Base-by-base conservation (phyloP, 35 echinoderm and acorn worm species). In the Patiria miniata region DNA sequence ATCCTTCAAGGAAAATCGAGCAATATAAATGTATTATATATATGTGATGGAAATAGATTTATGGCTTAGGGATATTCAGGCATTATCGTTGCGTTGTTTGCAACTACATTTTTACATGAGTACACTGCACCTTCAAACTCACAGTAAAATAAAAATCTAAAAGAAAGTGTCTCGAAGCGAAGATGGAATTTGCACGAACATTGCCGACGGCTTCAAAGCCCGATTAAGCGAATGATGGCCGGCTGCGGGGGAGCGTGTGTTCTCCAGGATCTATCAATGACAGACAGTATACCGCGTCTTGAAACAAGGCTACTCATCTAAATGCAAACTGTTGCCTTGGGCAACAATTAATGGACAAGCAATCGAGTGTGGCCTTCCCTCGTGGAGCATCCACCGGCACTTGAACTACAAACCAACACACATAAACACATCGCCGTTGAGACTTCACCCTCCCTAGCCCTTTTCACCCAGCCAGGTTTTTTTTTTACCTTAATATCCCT, bases 331-430 rank as follows among this genome's bases (percentile, higher is more conserved):
- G 29, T 16, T 32, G 65, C 65, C 65, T 30, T 36, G 16, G 29
- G 65, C 65, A 23, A 73, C 65, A 73, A 73, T 73, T 73, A 73
- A 73, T 32, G 34, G 65, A 47, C 65, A 73, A 14, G 34, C 65
- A 26, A 36, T 23, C 1, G 42, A 47, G 42, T 47, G 4, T 47
- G 42, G 42, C 0, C 65, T 22, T 73, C 65, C 61, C 65, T 26
- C 29, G 29, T 1, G 65, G 65, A 73, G 26, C 14, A 10, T 2
- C 19, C 19, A 28, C 14, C 14, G 26, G 7, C 65, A 26, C 65
- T 18, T 23, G 21, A 18, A 14, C 26, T 36, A 23, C 29, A 2
- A 73, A 34, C 34, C 65, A 30, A n/a, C n/a, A n/a, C n/a, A n/a
- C n/a, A n/a, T n/a, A n/a, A n/a, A n/a, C 65, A 73, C 23, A 14